Percentiles rank a stretch among this genome's conserved stretches.
Evolutionary conservation across 2,113 vertebrate species (phyloP).

Genomic region (Gallinago media): DNA sequence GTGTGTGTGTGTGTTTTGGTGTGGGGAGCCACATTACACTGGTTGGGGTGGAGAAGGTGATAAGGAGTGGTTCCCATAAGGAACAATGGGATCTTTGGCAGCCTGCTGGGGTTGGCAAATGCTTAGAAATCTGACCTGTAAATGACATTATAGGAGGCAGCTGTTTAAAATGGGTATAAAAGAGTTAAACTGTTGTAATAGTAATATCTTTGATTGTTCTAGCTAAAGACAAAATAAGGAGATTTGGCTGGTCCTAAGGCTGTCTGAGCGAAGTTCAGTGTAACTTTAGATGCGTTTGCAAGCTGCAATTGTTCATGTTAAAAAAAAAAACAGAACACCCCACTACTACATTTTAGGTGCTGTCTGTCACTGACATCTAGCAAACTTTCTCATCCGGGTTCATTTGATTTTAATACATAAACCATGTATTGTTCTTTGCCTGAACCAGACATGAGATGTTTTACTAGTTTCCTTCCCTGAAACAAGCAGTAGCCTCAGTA

Average conservation of each 20-base stretch:
- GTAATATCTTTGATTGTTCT: neutral
- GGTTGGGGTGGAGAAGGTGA: neutral
- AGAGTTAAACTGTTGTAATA: neutral
- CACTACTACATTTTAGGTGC: neutral
- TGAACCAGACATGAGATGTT: neutral
- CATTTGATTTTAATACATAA: neutral
- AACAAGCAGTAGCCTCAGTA: neutral
- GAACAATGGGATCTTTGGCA: neutral
- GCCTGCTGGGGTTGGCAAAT: neutral
- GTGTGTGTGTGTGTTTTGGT: neutral
- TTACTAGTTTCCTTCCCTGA: neutral
- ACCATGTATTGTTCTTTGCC: neutral
- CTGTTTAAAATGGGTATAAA: neutral
- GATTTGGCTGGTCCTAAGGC: neutral
- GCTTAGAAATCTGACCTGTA: neutral
- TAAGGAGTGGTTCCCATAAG: neutral
- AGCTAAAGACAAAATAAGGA: neutral
- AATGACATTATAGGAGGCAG: neutral
- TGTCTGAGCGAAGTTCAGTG: neutral
- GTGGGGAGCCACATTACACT: rapidly evolving
- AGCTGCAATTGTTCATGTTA: neutral
- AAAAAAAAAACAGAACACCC: neutral
- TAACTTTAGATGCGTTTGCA: neutral
- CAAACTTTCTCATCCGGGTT: neutral
- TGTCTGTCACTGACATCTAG: neutral